Conservation (phyloP, 2,888 invertebrate genomes). For the Lycocerus yunnanus region DNA sequence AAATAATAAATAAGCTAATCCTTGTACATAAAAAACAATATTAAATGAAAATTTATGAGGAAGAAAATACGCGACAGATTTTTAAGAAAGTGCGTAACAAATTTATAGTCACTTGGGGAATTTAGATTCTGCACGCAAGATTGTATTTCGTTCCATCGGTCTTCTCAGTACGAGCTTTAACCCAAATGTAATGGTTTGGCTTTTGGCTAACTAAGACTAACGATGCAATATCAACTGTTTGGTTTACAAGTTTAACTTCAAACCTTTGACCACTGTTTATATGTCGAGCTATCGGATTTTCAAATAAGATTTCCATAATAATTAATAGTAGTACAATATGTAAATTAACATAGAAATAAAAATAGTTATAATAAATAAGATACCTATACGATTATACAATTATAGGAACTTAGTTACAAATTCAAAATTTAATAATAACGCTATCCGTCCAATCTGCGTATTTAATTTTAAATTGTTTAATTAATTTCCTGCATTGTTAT, state of each 20-base stretch:
- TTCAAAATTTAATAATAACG: not conserved
- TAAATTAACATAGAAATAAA: not conserved
- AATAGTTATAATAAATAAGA: not conserved
- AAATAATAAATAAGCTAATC: conserved; percentile 29
- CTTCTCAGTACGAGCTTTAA: conserved; percentile 15
- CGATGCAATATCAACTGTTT: conserved; percentile 26
- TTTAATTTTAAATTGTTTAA: not conserved
- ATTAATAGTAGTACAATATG: too few relatives aligned
- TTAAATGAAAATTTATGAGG: conserved; percentile 25
- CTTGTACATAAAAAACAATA: conserved; percentile 13
- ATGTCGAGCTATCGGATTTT: not conserved
- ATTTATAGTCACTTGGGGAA: conserved; percentile 34
- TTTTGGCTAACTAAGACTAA: conserved; percentile 30
- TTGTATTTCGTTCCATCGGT: conserved; percentile 25
- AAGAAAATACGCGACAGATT: conserved; percentile 28
- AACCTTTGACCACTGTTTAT: conserved; percentile 16
- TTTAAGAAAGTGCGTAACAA: conserved; percentile 31
- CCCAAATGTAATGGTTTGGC: conserved; percentile 28
- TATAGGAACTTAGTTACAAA: too few relatives aligned
- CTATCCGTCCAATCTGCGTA: not conserved
- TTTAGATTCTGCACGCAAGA: conserved; percentile 28
- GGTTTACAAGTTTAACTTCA: conserved; percentile 17
- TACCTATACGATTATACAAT: too few relatives aligned
- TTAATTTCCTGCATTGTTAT: not conserved
- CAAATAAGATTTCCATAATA: not conserved